phyloP scores from a whole-genome alignment of 92 coral and sea anemone genomes.

The Phenganax marumi region DNA sequence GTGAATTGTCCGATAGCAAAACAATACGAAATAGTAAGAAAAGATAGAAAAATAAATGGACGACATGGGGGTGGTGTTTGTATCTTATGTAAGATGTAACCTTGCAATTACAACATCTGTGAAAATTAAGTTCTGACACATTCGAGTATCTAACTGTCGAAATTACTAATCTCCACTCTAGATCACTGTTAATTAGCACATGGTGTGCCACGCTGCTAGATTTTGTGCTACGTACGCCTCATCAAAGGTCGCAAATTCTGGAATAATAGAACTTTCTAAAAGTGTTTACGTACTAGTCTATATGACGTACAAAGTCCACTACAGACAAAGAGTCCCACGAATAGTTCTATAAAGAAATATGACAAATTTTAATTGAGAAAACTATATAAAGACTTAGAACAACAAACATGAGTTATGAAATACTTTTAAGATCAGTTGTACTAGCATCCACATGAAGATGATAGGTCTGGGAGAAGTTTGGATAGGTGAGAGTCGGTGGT shows the following conservation, averaged over 20 bases:
- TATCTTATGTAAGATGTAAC: constrained; percentile 42
- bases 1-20: too few species aligned
- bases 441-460: constrained; percentile 58
- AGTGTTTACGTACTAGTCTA: constrained; percentile 28
- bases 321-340: constrained; percentile 11
- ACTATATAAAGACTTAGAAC: constrained; percentile 25
- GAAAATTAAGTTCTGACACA: constrained; percentile 14
- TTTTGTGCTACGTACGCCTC: not conserved
- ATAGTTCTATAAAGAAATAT: constrained; percentile 26
- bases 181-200: constrained; percentile 9
- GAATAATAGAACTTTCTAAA: constrained; percentile 21
- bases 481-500: constrained; percentile 58
- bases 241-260: not conserved
- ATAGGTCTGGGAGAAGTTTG: constrained; percentile 46
- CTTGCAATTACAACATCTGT: constrained; percentile 28
- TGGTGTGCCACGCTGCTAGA: constrained; percentile 15
- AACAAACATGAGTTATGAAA: constrained; percentile 34
- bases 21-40: constrained; percentile 39
- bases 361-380: constrained; percentile 19
- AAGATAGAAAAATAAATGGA: constrained; percentile 41
- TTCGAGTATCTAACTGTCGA: constrained; percentile 25
- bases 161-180: constrained; percentile 19
- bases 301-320: too few species aligned
- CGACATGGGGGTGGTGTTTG: constrained; percentile 50
- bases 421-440: constrained; percentile 38